Conservation (phyloP, 2,797 vertebrate species). For the Sebastes trivittatus region DNA sequence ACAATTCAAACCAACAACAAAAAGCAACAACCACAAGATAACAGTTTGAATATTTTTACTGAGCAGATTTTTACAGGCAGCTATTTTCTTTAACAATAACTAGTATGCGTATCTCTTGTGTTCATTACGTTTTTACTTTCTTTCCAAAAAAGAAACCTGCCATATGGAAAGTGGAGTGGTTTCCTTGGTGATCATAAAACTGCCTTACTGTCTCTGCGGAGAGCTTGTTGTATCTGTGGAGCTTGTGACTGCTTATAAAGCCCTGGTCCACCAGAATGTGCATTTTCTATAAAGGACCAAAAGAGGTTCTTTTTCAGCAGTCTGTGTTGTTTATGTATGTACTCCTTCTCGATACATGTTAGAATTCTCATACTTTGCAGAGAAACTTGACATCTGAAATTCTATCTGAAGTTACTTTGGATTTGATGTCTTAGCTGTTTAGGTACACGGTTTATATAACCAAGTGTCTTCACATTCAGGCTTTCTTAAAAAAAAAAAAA, state of each 20-base stretch:
- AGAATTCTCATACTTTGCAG: slow-evolving; percentile 77
- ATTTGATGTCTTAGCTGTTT: slow-evolving; percentile 75
- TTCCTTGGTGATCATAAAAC: slow-evolving; percentile 80
- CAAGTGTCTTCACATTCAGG: slow-evolving; percentile 72
- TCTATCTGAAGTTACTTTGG: slow-evolving; percentile 65
- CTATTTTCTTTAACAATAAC: slow-evolving; percentile 81
- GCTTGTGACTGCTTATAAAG: slow-evolving; percentile 77
- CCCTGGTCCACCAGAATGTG: slow-evolving; percentile 80
- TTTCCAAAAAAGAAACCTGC: slow-evolving; percentile 76
- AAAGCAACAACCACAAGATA: slow-evolving; percentile 72
- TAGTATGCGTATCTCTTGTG: slow-evolving; percentile 69
- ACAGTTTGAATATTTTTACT: slow-evolving; percentile 78
- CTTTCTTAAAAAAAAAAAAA: slow-evolving; percentile 72
- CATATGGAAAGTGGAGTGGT: slow-evolving; percentile 78
- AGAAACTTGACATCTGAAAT: slow-evolving; percentile 86
- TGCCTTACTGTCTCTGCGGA: slow-evolving; percentile 84
- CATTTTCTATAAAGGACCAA: slow-evolving; percentile 83
- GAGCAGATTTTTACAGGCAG: slow-evolving; percentile 83
- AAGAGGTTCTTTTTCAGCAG: slow-evolving; percentile 85
- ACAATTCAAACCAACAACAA: slow-evolving; percentile 70
- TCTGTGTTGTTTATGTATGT: slow-evolving; percentile 89
- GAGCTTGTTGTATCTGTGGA: slow-evolving; percentile 81
- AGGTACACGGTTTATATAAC: slow-evolving; percentile 74
- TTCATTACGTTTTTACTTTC: slow-evolving; percentile 67
- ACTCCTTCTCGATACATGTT: slow-evolving; percentile 76